Percentiles rank a stretch among this genome's conserved stretches.
These are phyloP conservation scores for Serripes groenlandicus DNA, from an alignment of 2,888 invertebrate species.

Conservation along the genomic window DNA sequence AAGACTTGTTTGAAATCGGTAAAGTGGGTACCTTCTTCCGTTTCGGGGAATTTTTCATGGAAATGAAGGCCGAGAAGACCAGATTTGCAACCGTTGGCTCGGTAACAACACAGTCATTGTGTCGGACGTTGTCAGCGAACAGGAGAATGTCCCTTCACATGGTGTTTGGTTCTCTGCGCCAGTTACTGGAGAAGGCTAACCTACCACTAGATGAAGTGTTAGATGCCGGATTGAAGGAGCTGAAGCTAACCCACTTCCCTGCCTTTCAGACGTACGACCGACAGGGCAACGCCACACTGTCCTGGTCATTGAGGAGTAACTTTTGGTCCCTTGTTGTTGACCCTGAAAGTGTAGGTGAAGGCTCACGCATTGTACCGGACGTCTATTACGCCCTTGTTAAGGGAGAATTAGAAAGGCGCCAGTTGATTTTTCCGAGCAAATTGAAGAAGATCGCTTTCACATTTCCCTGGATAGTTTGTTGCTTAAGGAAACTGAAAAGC, in stretches of 20 bases:
- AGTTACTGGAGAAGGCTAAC: background rate
- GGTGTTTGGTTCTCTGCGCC: background rate
- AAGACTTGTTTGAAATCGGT: constrained; percentile 26
- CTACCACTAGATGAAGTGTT: too few species aligned
- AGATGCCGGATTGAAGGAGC: too few species aligned
- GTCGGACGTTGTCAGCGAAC: too few species aligned
- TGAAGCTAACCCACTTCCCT: background rate
- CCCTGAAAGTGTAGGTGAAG: constrained; percentile 9
- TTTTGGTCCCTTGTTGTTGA: too few species aligned
- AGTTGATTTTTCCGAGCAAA: constrained; percentile 39
- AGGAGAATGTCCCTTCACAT: background rate
- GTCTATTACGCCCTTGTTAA: constrained; percentile 24
- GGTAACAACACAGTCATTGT: background rate
- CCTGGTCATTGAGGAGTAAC: too few species aligned
- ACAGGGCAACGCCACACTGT: too few species aligned
- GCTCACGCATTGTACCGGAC: background rate
- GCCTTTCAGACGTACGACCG: background rate
- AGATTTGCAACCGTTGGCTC: background rate
- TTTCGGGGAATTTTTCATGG: background rate
- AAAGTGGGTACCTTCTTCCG: constrained; percentile 9
- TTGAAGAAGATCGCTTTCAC: constrained; percentile 27
- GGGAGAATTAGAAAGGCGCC: constrained; percentile 45
- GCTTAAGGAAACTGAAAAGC: constrained; percentile 28
- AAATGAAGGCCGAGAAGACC: background rate
- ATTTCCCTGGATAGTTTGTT: constrained; percentile 36